A percentile compares a stretch with the other conserved stretches of the same genome.
These are phyloP conservation scores for Torymus aiolomorphi DNA, from an alignment of 2,888 invertebrate species.

Conservation along the genomic window DNA sequence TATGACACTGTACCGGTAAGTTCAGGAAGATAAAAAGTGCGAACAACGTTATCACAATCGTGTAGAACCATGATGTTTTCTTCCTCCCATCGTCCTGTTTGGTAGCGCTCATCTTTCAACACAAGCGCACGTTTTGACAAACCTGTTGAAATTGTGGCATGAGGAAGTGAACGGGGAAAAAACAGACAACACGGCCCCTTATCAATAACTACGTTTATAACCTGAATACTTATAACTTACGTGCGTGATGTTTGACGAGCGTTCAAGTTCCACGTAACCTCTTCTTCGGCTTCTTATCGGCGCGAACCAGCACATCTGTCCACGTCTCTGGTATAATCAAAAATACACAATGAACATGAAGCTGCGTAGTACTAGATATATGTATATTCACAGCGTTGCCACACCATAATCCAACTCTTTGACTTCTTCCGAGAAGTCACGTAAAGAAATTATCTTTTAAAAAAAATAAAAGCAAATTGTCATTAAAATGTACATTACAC, in stretches of 20 bases:
- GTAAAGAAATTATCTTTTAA: neutral
- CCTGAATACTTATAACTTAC: slow-evolving; percentile 51
- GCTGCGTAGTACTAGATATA: neutral
- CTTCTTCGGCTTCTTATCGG: slow-evolving; percentile 42
- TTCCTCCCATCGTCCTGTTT: slow-evolving; percentile 35
- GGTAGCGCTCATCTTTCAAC: slow-evolving; percentile 45
- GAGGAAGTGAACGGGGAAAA: slow-evolving; percentile 18
- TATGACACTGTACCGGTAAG: slow-evolving; percentile 69
- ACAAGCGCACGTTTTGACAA: slow-evolving; percentile 21
- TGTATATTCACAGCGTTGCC: slow-evolving; percentile 22
- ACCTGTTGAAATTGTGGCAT: slow-evolving; percentile 40
- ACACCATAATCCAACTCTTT: neutral
- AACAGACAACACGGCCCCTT: neutral
- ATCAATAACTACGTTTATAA: slow-evolving; percentile 19
- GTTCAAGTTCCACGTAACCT: slow-evolving; percentile 49
- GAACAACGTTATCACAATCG: slow-evolving; percentile 63
- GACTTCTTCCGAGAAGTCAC: slow-evolving; percentile 3
- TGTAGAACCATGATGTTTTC: slow-evolving; percentile 60
- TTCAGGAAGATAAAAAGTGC: slow-evolving; percentile 70
- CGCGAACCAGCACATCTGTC: slow-evolving; percentile 27
- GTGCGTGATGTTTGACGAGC: slow-evolving; percentile 46
- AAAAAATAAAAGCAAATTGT: too few species aligned
- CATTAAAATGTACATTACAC: too few species aligned
- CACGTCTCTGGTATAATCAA: slow-evolving; percentile 21
- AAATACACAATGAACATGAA: slow-evolving; percentile 15